Conservation (phyloP, 2,113 vertebrate species). For the Oenanthe oenanthe region DNA sequence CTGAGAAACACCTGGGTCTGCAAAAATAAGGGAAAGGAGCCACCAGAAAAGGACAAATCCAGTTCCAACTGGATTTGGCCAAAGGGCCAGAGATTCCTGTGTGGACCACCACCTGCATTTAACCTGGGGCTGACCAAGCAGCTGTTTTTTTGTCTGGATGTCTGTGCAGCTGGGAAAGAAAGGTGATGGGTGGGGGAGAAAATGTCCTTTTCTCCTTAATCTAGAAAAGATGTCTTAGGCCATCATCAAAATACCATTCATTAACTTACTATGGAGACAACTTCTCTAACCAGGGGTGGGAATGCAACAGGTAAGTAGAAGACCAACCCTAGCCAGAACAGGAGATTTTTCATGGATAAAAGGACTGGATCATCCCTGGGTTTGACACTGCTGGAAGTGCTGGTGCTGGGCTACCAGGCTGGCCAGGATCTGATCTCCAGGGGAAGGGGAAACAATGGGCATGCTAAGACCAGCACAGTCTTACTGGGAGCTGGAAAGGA, state of each 20-base stretch:
- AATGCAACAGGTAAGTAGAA: not conserved
- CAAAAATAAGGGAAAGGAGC: not conserved
- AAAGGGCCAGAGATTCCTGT: not conserved
- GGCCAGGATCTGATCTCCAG: not conserved
- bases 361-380: not conserved
- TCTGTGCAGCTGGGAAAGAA: not conserved
- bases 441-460: not conserved
- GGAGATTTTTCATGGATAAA: not conserved
- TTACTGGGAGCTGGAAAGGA: not conserved
- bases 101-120: not conserved
- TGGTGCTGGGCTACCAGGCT: not conserved
- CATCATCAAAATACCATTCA: not conserved
- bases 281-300: not conserved
- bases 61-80: not conserved
- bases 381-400: not conserved
- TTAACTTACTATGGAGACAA: not conserved
- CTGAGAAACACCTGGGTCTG: not conserved
- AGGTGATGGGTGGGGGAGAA: rapidly evolving
- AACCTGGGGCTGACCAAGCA: not conserved
- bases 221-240: not conserved
- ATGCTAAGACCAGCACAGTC: not conserved
- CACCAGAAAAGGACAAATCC: not conserved
- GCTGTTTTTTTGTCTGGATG: not conserved
- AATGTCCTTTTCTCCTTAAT: not conserved
- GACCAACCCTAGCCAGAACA: not conserved